Conservation (phyloP, 2,888 invertebrate species). For the Athalia cordata region DNA sequence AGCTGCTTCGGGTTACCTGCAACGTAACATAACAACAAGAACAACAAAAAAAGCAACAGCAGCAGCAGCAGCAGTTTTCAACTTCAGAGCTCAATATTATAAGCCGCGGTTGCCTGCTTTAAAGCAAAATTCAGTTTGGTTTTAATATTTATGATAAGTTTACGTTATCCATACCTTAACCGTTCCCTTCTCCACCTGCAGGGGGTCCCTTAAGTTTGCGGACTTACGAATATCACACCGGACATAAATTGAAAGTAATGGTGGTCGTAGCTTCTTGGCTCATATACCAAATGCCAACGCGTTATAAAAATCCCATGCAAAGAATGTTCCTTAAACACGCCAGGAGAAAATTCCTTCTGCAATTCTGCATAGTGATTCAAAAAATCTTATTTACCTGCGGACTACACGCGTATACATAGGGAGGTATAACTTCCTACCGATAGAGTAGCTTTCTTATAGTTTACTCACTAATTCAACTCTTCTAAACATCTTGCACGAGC, state of each 20-base stretch:
- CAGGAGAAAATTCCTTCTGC: conserved; percentile 48
- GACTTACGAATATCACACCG: conserved; percentile 63
- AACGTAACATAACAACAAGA: too few relatives aligned
- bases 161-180: conserved; percentile 24
- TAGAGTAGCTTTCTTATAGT: not conserved
- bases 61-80: too few relatives aligned
- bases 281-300: conserved; percentile 59
- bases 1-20: too few relatives aligned
- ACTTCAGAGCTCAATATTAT: too few relatives aligned
- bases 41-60: too few relatives aligned
- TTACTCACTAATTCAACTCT: conserved; percentile 25
- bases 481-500: conserved; percentile 44
- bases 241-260: conserved; percentile 72
- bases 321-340: conserved; percentile 64
- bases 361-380: too few relatives aligned
- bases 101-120: not conserved
- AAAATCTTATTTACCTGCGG: too few relatives aligned
- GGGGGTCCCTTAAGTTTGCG: conserved; percentile 64
- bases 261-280: conserved; percentile 54
- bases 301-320: conserved; percentile 47
- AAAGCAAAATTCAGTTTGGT: conserved; percentile 10
- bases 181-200: conserved; percentile 50
- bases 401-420: not conserved
- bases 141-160: conserved; percentile 34
- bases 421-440: not conserved